Evolutionary conservation across 1,140 invertebrate species (phyloP).

Genomic region (Lucilia sericata): DNA sequence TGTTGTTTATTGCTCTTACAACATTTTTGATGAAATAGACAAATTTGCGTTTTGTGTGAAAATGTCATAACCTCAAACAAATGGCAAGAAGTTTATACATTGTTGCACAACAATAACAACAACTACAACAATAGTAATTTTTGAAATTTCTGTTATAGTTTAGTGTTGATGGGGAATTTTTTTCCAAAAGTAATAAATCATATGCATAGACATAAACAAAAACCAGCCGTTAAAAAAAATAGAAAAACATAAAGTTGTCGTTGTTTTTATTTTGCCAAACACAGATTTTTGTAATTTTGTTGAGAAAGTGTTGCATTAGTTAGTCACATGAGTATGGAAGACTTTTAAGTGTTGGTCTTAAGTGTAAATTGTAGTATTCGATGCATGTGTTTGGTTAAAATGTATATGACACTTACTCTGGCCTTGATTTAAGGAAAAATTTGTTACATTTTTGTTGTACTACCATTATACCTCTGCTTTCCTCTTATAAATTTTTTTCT

Average conservation of each 20-base stretch:
- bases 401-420: slow-evolving; percentile 31
- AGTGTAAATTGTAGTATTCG: not conserved
- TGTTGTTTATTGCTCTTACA: not conserved
- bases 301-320: slow-evolving; percentile 13
- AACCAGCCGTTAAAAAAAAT: slow-evolving; percentile 34
- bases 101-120: not conserved
- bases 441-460: slow-evolving; percentile 9
- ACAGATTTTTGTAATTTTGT: not conserved
- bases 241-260: not conserved
- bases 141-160: not conserved
- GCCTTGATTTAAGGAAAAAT: slow-evolving; percentile 35
- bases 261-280: not conserved
- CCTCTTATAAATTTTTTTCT: not conserved
- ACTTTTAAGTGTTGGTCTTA: slow-evolving; percentile 28
- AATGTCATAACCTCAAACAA: slow-evolving; percentile 44
- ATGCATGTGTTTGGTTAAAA: not conserved
- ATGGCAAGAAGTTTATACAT: slow-evolving; percentile 31
- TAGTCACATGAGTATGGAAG: slow-evolving; percentile 5
- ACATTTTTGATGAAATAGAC: slow-evolving; percentile 41
- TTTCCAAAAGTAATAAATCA: slow-evolving; percentile 42
- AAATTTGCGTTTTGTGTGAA: slow-evolving; percentile 43
- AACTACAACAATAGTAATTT: not conserved
- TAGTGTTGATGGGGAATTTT: slow-evolving; percentile 17
- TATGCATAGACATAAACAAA: slow-evolving; percentile 43
- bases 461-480: not conserved